Conservation (phyloP, 2,113 vertebrate species). For the Myotis brandtii region DNA sequence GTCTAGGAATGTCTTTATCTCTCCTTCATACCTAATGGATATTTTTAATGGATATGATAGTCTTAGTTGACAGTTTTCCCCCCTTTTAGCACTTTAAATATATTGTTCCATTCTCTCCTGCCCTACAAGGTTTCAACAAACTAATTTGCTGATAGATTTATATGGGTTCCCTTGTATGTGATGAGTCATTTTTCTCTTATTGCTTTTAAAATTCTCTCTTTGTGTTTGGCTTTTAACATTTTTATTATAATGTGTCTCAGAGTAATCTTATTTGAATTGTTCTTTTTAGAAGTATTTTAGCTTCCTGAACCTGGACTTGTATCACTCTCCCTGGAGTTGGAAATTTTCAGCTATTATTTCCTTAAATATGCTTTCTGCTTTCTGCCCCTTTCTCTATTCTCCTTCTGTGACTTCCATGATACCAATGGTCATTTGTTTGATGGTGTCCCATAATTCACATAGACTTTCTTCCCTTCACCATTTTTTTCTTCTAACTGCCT, state of each 20-base stretch:
- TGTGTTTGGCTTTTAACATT: background rate
- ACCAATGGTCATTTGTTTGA: background rate
- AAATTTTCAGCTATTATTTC: background rate
- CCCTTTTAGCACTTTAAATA: background rate
- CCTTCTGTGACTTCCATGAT: background rate
- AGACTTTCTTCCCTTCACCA: background rate
- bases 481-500: background rate
- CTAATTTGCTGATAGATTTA: background rate
- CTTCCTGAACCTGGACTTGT: background rate
- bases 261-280: background rate
- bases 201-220: background rate
- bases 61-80: background rate
- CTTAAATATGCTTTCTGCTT: background rate
- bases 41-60: background rate
- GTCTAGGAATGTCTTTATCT: background rate
- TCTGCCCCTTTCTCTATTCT: background rate
- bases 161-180: background rate
- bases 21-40: background rate
- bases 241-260: background rate
- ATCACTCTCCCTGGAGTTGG: background rate
- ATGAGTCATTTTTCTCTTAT: background rate
- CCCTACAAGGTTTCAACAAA: background rate
- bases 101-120: background rate
- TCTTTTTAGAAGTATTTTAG: background rate
- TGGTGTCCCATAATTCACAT: background rate